Evolutionary conservation across 2,888 invertebrate genomes (phyloP), one percentile per base, ranked within the genome.

Genomic region (Digitonthophagus gazella): DNA sequence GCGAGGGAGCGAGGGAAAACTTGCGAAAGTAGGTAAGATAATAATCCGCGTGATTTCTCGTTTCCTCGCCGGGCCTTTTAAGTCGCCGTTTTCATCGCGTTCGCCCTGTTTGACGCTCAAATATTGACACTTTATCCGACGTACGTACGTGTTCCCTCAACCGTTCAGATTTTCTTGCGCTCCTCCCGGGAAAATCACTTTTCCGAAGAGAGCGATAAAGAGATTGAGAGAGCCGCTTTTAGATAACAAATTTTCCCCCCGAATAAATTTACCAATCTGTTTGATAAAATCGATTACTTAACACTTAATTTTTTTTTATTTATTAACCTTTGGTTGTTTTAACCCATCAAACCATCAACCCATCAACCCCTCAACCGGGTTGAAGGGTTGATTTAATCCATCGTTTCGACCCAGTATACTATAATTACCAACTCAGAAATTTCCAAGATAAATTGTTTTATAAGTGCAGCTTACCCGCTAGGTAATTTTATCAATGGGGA

Each of bases 111-210:
- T 78, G 78, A 76, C 75, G 71, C n/a, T 76, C 77, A 80, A 80
- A 80, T 80, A 80, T 79, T 79, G 78, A 79, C 78, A 76, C 73
- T 76, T 75, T 75, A 76, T 75, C 72, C 74, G 70, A 75, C 73
- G 74, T 72, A 75, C 73, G 74, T 72, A 66, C 66, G 69, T 69
- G 69, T 61, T 44, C 28, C 28, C 11, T 44, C 69, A 66, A 54
- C 19, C 58, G 15, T 22, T 14, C 64, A 56, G 57, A 54, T 16
- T 19, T 19, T 66, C 28, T n/a, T n/a, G n/a, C 22, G 64, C 20
- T 64, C 54, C 3, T 44, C 44, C 14, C 15, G 16, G 65, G 65
- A 65, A 64, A 64, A 22, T 28, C 64, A 64, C 65, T 20, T 20
- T 58, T 58, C 58, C 20, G 3, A 15, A n/a, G n/a, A 11, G 15